Evolutionary conservation across 2,113 vertebrate genomes (phyloP).

Genomic region (Petroica traversi): DNA sequence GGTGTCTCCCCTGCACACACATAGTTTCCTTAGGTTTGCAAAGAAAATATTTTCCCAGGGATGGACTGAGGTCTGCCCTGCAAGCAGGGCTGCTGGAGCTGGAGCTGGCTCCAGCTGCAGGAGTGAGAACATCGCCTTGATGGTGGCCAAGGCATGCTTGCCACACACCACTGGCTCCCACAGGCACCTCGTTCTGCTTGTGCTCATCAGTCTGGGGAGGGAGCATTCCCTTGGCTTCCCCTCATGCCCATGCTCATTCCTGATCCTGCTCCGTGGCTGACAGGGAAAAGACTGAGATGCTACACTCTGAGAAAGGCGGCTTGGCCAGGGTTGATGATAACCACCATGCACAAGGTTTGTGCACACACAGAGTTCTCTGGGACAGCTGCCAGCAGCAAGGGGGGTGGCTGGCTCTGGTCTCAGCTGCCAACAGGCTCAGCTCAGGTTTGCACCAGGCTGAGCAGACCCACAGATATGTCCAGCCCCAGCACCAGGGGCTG

Average conservation of each 20-base stretch:
- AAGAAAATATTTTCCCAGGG: neutral
- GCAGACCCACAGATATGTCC: neutral
- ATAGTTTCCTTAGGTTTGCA: neutral
- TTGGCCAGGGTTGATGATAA: neutral
- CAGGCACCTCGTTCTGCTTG: accelerated
- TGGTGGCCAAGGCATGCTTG: neutral
- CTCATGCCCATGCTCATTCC: neutral
- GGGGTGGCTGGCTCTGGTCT: neutral
- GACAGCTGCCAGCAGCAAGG: neutral
- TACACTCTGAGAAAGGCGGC: neutral
- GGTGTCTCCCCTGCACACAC: neutral
- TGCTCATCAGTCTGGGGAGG: neutral
- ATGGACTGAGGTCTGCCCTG: neutral
- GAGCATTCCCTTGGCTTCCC: neutral
- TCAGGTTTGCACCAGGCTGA: neutral
- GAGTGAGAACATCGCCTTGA: accelerated
- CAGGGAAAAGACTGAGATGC: neutral
- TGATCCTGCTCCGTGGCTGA: neutral
- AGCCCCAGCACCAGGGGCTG: neutral
- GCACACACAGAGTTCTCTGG: neutral
- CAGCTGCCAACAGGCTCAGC: neutral
- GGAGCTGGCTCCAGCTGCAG: too few species aligned
- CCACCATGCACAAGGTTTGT: neutral
- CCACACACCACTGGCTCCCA: neutral
- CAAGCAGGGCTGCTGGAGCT: neutral